Base-by-base conservation (phyloP, 2,797 vertebrate genomes). In the Carcharodon carcharias region DNA sequence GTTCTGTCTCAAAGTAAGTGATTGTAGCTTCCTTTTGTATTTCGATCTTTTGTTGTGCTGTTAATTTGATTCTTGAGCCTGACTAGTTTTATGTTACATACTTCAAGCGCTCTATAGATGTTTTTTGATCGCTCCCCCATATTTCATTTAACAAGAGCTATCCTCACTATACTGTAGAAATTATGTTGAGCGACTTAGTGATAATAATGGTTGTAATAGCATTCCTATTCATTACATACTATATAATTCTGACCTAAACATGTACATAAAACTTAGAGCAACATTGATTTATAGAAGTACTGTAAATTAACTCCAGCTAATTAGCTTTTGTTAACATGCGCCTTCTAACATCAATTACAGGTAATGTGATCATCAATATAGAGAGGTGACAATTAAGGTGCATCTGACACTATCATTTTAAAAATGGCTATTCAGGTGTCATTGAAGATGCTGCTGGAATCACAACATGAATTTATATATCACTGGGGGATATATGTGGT, bases 301-400 rank as follows among this genome's bases (percentile, higher is more conserved):
- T 95, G 94, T 95, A 95, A 95, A 95, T 95, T 95, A 95, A 95
- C 94, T 95, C 94, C 94, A 95, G 94, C 94, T 95, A 95, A 95
- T 95, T 95, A 95, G 94, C 94, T 95, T 95, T 95, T 95, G 94
- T 95, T 95, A 95, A 95, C 94, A 95, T 95, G 94, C 8, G 45
- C 69, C 71, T 95, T n/a, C 45, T 58, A 95, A 95, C 94, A 95
- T 95, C 94, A 95, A 95, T 95, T 95, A 77, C 94, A 95, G 94
- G 94, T 95, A 95, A 95, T 95, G 94, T 54, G 69, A 95, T 95
- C 94, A 95, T 95, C 94, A 63, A 95, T 95, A 95, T 26, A 58
- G 69, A 95, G 69, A 95, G 94, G 71, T 95, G 94, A 95, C 94
- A 95, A 95, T 95, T 95, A 95, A 95, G 94, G 94, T 95, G 54